Evolutionary conservation across 2,888 invertebrate genomes (phyloP).

Genomic region (Dione vanillae): DNA sequence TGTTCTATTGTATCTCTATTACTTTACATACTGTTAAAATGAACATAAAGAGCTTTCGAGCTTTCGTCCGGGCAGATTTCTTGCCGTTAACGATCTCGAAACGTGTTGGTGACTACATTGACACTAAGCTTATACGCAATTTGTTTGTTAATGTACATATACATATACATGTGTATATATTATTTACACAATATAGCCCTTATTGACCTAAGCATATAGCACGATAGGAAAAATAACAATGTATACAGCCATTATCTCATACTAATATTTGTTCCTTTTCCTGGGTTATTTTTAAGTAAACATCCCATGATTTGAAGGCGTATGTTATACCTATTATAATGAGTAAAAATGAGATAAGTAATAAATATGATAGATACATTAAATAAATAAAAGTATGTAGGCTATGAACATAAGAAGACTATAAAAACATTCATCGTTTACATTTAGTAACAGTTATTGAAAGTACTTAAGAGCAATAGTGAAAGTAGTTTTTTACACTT

Average conservation of each 20-base stretch:
- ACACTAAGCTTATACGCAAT: conserved; percentile 11
- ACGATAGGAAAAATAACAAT: conserved; percentile 3
- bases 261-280: neutral
- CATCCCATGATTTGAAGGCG: neutral
- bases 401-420: no score
- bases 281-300: neutral
- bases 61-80: conserved; percentile 10
- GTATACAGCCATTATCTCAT: neutral
- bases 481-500: no score
- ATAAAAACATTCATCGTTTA: no score
- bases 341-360: no score
- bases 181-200: conserved; percentile 18
- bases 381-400: no score
- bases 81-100: conserved; percentile 3
- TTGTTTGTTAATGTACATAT: conserved; percentile 4
- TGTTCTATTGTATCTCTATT: neutral
- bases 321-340: no score
- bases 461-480: no score
- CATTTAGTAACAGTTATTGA: no score
- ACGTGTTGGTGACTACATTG: conserved; percentile 21
- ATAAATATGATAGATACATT: no score
- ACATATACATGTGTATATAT: conserved; percentile 1
- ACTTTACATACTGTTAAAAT: neutral
- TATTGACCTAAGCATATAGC: neutral
- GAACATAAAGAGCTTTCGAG: neutral